A percentile compares a stretch with the other conserved stretches of the same genome.
phyloP scores from a whole-genome alignment of 2,797 vertebrate species.

The Knipowitschia caucasica region DNA sequence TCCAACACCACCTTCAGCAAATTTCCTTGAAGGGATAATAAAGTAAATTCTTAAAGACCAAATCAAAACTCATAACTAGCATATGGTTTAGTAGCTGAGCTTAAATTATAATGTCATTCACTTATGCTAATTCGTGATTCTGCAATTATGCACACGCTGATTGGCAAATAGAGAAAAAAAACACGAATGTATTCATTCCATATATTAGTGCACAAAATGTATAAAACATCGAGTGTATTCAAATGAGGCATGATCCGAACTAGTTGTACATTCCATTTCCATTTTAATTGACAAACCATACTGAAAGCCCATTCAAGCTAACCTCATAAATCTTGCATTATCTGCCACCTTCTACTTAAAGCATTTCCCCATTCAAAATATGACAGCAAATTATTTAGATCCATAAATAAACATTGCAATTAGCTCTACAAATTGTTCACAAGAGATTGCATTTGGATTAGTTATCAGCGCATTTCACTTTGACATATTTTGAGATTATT shows the following conservation, averaged over 20 bases:
- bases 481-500: not conserved
- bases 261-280: not conserved
- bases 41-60: constrained; percentile 31
- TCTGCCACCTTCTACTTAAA: not conserved
- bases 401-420: not conserved
- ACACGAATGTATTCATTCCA: no score
- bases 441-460: not conserved
- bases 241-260: no score
- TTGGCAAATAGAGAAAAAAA: constrained; percentile 17
- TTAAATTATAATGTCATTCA: constrained; percentile 21
- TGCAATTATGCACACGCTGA: constrained; percentile 22
- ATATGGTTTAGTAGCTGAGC: constrained; percentile 8
- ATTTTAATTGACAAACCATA: not conserved
- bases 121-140: constrained; percentile 16
- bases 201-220: not conserved
- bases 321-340: not conserved
- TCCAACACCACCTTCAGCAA: constrained; percentile 40
- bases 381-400: not conserved
- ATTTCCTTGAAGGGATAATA: constrained; percentile 22
- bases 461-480: not conserved
- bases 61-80: constrained; percentile 43
- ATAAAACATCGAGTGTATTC: no score
- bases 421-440: not conserved
- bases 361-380: not conserved
- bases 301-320: not conserved